A percentile compares a stretch with the other conserved stretches of the same genome.
These are phyloP conservation scores for Hesperophylax magnus DNA, from an alignment of 1,140 invertebrate genomes.

Conservation along the genomic window DNA sequence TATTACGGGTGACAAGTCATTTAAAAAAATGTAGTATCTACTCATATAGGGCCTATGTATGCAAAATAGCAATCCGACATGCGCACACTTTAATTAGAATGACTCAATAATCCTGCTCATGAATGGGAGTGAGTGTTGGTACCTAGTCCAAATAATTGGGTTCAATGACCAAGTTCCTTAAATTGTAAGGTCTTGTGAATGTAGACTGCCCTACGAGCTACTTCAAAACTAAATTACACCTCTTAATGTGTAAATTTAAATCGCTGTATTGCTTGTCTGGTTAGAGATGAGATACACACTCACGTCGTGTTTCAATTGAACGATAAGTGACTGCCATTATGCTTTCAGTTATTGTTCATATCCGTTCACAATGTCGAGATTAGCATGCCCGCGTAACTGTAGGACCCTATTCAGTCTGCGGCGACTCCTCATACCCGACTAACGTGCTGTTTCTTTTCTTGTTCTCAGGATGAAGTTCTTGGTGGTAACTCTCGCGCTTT, in stretches of 20 bases:
- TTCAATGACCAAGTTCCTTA: background rate
- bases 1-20: no score
- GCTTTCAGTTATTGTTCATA: constrained; percentile 51
- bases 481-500: constrained; percentile 46
- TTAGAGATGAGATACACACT: constrained; percentile 18
- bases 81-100: no score
- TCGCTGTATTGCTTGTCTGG: constrained; percentile 29
- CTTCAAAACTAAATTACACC: constrained; percentile 41
- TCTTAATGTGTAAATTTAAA: constrained; percentile 44
- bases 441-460: constrained; percentile 43
- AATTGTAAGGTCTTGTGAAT: background rate
- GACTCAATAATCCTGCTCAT: no score
- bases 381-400: constrained; percentile 1
- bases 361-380: constrained; percentile 47
- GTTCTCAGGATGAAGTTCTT: constrained; percentile 55
- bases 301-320: constrained; percentile 53
- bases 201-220: constrained; percentile 34
- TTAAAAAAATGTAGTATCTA: no score
- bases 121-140: no score
- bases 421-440: constrained; percentile 32
- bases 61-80: no score
- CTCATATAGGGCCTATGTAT: no score
- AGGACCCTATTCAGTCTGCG: constrained; percentile 29
- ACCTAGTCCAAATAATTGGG: no score
- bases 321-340: constrained; percentile 52